Percentiles rank a stretch among this genome's conserved stretches.
phyloP scores from a whole-genome alignment of 2,797 vertebrate species.

The Pseudomugil tenellus region DNA sequence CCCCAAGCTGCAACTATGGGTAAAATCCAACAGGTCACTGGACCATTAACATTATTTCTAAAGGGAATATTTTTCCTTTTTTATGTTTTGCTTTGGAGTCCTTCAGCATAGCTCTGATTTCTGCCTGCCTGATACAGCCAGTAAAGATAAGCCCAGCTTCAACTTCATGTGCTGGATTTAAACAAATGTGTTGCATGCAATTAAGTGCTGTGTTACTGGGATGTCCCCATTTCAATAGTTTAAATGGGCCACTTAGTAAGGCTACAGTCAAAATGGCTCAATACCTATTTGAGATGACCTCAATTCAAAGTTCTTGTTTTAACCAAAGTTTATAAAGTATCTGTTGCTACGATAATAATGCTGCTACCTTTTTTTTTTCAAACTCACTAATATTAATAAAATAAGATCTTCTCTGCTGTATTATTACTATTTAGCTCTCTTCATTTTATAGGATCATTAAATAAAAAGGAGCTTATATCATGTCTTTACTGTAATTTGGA shows the following conservation, averaged over 20 bases:
- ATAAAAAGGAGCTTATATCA: constrained; percentile 11
- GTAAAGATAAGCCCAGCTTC: constrained; percentile 12
- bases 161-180: constrained; percentile 31
- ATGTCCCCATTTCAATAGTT: constrained; percentile 57
- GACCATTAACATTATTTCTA: constrained; percentile 49
- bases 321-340: constrained; percentile 30
- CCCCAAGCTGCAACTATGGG: constrained; percentile 60
- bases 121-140: neutral
- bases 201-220: constrained; percentile 39
- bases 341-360: neutral
- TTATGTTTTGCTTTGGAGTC: neutral
- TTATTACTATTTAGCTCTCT: neutral
- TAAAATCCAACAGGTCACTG: constrained; percentile 41
- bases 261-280: constrained; percentile 61
- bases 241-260: constrained; percentile 72
- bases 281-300: constrained; percentile 64
- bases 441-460: neutral
- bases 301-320: constrained; percentile 49
- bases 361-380: neutral
- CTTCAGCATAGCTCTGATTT: constrained; percentile 7
- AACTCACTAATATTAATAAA: neutral
- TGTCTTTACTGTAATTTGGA: constrained; percentile 12
- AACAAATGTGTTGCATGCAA: constrained; percentile 42
- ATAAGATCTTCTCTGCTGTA: neutral
- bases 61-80: constrained; percentile 27